Conservation (phyloP, 2,797 vertebrate genomes). For the Astyanax mexicanus region DNA sequence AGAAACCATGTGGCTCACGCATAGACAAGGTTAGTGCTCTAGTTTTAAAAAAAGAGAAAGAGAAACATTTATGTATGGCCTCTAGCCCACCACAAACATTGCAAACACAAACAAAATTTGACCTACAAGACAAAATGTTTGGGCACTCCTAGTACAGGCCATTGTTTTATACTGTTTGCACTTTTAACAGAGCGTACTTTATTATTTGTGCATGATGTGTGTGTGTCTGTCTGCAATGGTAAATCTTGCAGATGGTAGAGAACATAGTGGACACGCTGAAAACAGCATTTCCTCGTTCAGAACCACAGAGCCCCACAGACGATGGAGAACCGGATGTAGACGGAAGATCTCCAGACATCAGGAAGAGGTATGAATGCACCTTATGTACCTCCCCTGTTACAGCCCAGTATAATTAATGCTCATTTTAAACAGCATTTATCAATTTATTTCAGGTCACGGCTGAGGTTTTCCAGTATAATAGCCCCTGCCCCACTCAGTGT, state of each 20-base stretch:
- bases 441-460: conserved; percentile 79
- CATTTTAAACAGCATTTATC: neutral
- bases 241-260: conserved; percentile 86
- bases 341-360: conserved; percentile 81
- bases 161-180: too few species aligned
- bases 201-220: too few species aligned
- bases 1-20: conserved; percentile 79
- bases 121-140: too few species aligned
- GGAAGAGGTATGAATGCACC: conserved; percentile 77
- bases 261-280: conserved; percentile 93
- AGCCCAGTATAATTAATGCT: neutral
- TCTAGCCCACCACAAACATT: too few species aligned
- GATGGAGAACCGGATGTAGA: conserved; percentile 86
- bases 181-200: too few species aligned
- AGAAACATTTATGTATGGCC: too few species aligned
- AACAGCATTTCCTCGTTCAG: conserved; percentile 91
- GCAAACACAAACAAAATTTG: too few species aligned
- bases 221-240: neutral
- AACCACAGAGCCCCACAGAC: conserved; percentile 89
- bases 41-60: neutral
- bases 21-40: conserved; percentile 90
- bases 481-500: conserved; percentile 79
- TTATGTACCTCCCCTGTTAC: conserved; percentile 18
- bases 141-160: too few species aligned
- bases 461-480: conserved; percentile 91